phyloP scores from a whole-genome alignment of 2,113 vertebrate species.

The Rhinopomastus cyanomelas region DNA sequence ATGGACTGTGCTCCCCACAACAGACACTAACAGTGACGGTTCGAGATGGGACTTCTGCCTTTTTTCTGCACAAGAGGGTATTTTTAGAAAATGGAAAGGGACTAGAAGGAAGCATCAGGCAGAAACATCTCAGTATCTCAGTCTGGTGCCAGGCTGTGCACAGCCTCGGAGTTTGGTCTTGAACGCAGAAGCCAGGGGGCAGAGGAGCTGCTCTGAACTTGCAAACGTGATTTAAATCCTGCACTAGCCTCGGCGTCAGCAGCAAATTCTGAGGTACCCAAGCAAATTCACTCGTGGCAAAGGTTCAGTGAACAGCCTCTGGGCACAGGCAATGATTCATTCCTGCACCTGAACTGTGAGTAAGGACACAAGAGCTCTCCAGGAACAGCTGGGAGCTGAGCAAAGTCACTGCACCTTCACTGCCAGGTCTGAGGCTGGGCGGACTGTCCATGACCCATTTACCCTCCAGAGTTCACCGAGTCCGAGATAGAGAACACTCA shows the following conservation, averaged over 20 bases:
- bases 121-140: neutral
- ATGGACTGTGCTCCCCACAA: no score
- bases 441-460: neutral
- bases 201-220: neutral
- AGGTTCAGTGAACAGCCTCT: neutral
- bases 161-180: neutral
- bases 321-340: neutral
- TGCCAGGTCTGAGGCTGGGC: neutral
- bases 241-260: conserved; percentile 5
- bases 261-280: conserved; percentile 14
- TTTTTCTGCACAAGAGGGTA: neutral
- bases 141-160: neutral
- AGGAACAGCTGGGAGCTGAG: neutral
- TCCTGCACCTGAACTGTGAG: neutral
- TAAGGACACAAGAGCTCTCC: neutral
- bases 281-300: conserved; percentile 16
- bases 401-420: neutral
- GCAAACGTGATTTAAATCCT: neutral
- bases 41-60: no score
- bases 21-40: no score
- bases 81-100: neutral
- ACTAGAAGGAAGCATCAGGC: neutral
- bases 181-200: neutral
- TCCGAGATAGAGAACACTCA: neutral
- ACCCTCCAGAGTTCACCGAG: neutral